Evolutionary conservation across 2,797 vertebrate species (phyloP).

Genomic region (Sphenodon punctatus): DNA sequence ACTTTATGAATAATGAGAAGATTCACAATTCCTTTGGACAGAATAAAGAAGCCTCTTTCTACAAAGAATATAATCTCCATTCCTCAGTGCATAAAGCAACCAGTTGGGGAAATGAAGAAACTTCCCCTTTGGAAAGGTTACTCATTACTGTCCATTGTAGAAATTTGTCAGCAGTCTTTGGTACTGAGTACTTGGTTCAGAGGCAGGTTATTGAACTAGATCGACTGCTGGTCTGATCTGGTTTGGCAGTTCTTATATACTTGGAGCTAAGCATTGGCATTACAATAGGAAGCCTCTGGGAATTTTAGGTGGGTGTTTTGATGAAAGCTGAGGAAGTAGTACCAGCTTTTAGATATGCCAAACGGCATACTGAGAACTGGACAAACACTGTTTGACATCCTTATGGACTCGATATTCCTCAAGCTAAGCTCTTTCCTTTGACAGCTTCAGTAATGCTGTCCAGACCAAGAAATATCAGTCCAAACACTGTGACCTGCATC

Average conservation of each 20-base stretch:
- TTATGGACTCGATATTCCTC: background rate
- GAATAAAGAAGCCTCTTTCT: background rate
- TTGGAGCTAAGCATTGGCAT: background rate
- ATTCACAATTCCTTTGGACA: background rate
- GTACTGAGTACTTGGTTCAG: background rate
- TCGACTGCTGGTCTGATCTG: no score
- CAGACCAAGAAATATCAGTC: conserved; percentile 3
- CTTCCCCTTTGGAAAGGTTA: background rate
- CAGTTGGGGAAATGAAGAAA: background rate
- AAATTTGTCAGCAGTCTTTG: fast-evolving
- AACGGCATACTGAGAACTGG: fast-evolving
- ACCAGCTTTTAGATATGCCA: background rate
- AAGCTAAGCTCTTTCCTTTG: conserved; percentile 7
- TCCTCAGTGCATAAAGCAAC: background rate
- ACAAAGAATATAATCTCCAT: fast-evolving
- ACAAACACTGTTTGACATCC: background rate
- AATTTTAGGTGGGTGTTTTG: background rate
- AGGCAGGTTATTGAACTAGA: background rate
- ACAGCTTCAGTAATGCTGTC: conserved; percentile 25
- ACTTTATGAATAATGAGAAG: background rate
- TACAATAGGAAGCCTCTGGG: background rate
- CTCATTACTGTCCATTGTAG: background rate
- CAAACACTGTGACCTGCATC: background rate
- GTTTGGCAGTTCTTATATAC: background rate
- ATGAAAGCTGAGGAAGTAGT: background rate